A percentile compares a stretch with the other conserved stretches of the same genome.
Conservation (phyloP, 2,888 invertebrate species). For the Melinaea marsaeus region DNA sequence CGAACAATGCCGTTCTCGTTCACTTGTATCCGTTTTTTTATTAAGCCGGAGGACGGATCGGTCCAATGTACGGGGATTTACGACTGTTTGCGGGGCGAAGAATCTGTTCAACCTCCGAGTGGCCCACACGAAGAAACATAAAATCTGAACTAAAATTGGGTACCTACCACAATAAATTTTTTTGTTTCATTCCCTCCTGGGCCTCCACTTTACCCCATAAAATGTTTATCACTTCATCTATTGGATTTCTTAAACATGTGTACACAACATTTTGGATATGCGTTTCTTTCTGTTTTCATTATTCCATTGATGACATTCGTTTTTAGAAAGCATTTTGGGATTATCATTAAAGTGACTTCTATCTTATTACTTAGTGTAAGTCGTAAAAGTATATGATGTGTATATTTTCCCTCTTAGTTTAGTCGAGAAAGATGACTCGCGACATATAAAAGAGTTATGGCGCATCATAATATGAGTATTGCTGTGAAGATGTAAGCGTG, state of each 20-base stretch:
- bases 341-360: too few species aligned
- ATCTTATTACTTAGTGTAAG: background rate
- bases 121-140: conserved; percentile 24
- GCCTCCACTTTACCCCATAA: conserved; percentile 25
- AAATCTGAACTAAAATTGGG: conserved; percentile 27
- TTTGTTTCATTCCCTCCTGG: conserved; percentile 12
- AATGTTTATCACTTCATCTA: conserved; percentile 26
- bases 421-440: conserved; percentile 36
- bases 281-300: background rate
- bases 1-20: conserved; percentile 41
- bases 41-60: conserved; percentile 50
- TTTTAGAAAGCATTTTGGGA: too few species aligned
- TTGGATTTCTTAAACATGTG: conserved; percentile 11
- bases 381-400: background rate
- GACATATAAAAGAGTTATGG: conserved; percentile 37
- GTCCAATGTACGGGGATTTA: conserved; percentile 46
- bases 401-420: background rate
- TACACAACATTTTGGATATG: background rate
- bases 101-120: conserved; percentile 26
- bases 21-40: conserved; percentile 38
- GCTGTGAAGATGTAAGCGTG: conserved; percentile 38
- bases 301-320: too few species aligned
- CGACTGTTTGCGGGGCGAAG: conserved; percentile 35
- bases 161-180: conserved; percentile 20
- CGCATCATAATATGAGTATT: conserved; percentile 49